Evolutionary conservation across 2,113 vertebrate species (phyloP), one percentile per base, ranked within the genome.

Genomic region (Tenrec ecaudatus): DNA sequence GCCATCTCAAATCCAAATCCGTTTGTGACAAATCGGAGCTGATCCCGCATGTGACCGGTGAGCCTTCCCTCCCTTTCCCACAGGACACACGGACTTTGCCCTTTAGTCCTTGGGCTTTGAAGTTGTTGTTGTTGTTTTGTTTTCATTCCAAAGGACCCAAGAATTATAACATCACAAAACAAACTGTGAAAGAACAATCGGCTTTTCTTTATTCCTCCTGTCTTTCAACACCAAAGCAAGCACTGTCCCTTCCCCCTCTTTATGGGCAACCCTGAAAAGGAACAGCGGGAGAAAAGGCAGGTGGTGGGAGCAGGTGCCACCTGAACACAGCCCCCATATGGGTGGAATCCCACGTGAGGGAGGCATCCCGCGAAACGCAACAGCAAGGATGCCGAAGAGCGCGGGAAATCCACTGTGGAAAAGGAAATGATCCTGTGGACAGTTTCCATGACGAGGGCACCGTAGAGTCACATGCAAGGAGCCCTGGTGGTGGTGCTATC

Each of bases 131-230:
- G 47, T 14, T 53, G 47, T 53, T 10, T 53, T 53, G 9, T 53
- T 53, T 79, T 25, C 17, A 79, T 75, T 47, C 85, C 91, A 64
- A 17, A 31, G 31, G 11, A 64, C 62, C 57, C 82, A 62, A 92
- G 40, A 75, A 69, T 47, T 53, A 31, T 23, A 83, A 53, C 47
- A 73, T 90, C 4, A 77, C 29, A 80, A 90, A 94, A 77, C 31
- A 79, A 94, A 92, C n/a, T 87, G 75, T 77, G 57, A 75, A 64
- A 47, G n/a, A 60, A 94, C 78, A 84, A 16, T 10, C 43, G 5
- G 47, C n/a, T 73, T 76, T 36, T 69, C 85, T 79, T 38, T 64
- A 88, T 75, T 9, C 36, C 68, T 93, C 64, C 77, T 53, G 31
- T 23, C 43, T 22, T 25, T 75, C 9, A 77, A 43, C 16, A 71